phyloP scores from a whole-genome alignment of 2,797 vertebrate species.

The Petrocephalus schoutedeni region DNA sequence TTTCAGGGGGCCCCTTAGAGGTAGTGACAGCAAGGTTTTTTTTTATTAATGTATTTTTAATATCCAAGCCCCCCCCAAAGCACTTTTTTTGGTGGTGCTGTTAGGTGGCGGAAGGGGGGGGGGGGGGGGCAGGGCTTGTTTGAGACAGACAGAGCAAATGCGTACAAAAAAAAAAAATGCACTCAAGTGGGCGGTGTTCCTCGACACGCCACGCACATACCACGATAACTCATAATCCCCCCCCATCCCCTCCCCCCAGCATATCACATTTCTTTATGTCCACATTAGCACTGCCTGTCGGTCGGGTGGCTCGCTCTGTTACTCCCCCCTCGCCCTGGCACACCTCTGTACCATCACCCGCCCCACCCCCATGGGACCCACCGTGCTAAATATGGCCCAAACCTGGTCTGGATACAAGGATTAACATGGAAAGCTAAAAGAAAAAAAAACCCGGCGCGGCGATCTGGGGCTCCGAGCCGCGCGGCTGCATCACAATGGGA shows the following conservation, averaged over 20 bases:
- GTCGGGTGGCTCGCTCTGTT: slow-evolving; percentile 1
- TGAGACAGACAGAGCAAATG: slow-evolving; percentile 34
- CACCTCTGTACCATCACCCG: neutral
- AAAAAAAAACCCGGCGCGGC: neutral
- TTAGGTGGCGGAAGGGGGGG: slow-evolving; percentile 32
- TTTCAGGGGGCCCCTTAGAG: slow-evolving; percentile 26
- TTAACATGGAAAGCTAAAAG: neutral
- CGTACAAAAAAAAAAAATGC: neutral
- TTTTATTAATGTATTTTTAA: slow-evolving; percentile 33
- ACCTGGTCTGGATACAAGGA: neutral
- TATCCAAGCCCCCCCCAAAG: neutral
- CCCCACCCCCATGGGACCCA: neutral
- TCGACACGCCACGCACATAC: slow-evolving; percentile 38
- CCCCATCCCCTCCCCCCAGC: slow-evolving; percentile 29
- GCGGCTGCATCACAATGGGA: neutral
- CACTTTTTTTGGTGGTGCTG: slow-evolving; percentile 39
- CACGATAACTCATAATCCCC: slow-evolving; percentile 46
- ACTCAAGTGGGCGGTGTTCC: slow-evolving; percentile 34
- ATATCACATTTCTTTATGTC: slow-evolving; percentile 21
- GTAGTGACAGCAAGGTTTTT: slow-evolving; percentile 26
- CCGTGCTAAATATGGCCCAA: neutral
- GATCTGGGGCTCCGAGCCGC: neutral
- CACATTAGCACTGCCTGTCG: slow-evolving; percentile 35
- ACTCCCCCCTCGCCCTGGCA: neutral
- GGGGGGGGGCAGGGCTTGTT: slow-evolving; percentile 18